Conservation (phyloP, 1,140 invertebrate species). For the Drosophila pseudoananassae region DNA sequence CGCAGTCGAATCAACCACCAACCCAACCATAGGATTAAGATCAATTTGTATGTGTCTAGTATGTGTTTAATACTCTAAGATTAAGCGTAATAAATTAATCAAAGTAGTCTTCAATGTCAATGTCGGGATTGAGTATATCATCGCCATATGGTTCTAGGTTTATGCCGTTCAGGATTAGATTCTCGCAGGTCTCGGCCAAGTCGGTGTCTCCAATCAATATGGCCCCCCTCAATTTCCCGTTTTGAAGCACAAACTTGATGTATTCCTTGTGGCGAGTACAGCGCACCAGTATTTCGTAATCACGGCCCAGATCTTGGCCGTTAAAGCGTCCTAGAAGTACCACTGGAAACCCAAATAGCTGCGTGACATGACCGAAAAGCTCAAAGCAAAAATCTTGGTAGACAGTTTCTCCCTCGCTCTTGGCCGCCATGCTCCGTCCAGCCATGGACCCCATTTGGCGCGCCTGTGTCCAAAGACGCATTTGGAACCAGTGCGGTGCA, state of each 20-base stretch:
- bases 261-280: conserved; percentile 94
- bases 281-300: conserved; percentile 95
- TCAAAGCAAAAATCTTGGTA: conserved; percentile 98
- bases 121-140: conserved; percentile 96
- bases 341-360: conserved; percentile 97
- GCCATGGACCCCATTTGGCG: conserved; percentile 98
- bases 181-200: conserved; percentile 99
- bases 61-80: conserved; percentile 27
- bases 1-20: conserved; percentile 4
- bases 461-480: conserved; percentile 99
- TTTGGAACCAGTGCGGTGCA: conserved; percentile 96
- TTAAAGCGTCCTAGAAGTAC: conserved; percentile 97
- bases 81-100: conserved; percentile 87
- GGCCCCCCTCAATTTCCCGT: conserved; percentile 95
- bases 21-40: conserved; percentile 29
- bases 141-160: conserved; percentile 95
- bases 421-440: conserved; percentile 94
- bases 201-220: conserved; percentile 98
- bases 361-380: conserved; percentile 97
- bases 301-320: conserved; percentile 92
- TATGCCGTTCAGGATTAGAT: conserved; percentile 97
- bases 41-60: conserved; percentile 4
- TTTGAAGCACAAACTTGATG: conserved; percentile 94
- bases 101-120: conserved; percentile 99
- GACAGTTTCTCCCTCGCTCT: conserved; percentile 87